phyloP scores from a whole-genome alignment of 2,888 invertebrate genomes.

The Rhabditoides inermis region DNA sequence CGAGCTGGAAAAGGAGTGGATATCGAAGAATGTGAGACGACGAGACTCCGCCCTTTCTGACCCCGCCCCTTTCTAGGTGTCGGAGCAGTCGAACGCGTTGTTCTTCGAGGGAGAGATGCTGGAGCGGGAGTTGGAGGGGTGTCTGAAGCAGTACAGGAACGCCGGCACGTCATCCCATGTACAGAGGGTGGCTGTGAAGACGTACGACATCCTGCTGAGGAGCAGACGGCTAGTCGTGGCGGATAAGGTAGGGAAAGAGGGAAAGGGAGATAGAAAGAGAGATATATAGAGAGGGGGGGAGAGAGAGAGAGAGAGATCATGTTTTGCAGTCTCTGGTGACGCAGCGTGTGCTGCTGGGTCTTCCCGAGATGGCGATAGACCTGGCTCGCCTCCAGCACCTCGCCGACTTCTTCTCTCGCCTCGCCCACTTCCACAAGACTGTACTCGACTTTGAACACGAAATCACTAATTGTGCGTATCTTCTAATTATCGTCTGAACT shows the following conservation, averaged over 20 bases:
- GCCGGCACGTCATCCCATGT: conserved; percentile 14
- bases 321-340: too few species aligned
- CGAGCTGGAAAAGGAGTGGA: conserved; percentile 28
- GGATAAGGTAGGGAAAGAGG: too few species aligned
- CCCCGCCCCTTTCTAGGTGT: conserved; percentile 9
- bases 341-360: too few species aligned
- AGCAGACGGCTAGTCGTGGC: too few species aligned
- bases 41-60: too few species aligned
- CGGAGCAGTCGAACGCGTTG: conserved; percentile 20
- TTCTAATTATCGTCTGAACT: conserved; percentile 9
- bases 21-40: conserved; percentile 24
- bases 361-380: too few species aligned
- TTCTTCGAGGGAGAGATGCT: conserved; percentile 25
- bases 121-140: conserved; percentile 14
- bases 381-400: too few species aligned
- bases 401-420: too few species aligned
- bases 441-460: conserved; percentile 10
- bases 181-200: conserved; percentile 16
- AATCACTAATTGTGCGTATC: conserved; percentile 3
- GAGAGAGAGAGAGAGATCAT: too few species aligned
- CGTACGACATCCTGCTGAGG: conserved; percentile 14
- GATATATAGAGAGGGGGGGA: conserved; percentile 14
- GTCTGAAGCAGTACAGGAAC: conserved; percentile 4
- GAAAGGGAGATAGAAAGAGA: conserved; percentile 12
- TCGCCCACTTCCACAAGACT: too few species aligned